Conservation (phyloP, 2,888 invertebrate species). For the Pterostichus madidus region DNA sequence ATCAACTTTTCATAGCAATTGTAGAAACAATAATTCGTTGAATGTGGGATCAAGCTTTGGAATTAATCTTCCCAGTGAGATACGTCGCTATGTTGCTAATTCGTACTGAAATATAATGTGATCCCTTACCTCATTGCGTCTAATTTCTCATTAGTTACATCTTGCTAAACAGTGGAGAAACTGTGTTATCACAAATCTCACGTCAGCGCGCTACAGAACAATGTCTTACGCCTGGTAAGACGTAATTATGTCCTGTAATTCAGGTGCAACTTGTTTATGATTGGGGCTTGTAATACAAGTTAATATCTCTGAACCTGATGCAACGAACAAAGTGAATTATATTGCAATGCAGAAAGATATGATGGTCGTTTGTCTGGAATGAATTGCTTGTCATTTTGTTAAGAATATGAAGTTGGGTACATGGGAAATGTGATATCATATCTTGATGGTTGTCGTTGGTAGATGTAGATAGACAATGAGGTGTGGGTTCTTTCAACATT, state of each 20-base stretch:
- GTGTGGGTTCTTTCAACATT: too few relatives aligned
- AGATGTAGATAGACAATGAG: too few relatives aligned
- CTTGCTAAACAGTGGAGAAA: conserved; percentile 14
- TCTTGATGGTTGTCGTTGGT: too few relatives aligned
- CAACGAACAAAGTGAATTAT: background rate
- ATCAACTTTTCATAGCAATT: too few relatives aligned
- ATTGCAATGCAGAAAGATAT: background rate
- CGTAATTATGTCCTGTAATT: conserved; percentile 25
- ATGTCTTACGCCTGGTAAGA: conserved; percentile 11
- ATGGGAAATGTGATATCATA: conserved; percentile 18
- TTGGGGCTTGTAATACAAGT: conserved; percentile 30
- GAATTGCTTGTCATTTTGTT: conserved; percentile 15
- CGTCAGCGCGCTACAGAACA: conserved; percentile 20
- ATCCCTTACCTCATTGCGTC: too few relatives aligned
- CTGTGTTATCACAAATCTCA: conserved; percentile 24
- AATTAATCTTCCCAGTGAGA: too few relatives aligned
- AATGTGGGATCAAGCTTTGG: too few relatives aligned
- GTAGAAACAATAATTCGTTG: too few relatives aligned
- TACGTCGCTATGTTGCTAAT: too few relatives aligned
- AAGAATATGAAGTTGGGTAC: too few relatives aligned
- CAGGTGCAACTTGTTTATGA: conserved; percentile 8
- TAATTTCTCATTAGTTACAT: conserved; percentile 7
- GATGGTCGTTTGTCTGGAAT: background rate
- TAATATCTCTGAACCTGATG: conserved; percentile 16
- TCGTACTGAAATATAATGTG: too few relatives aligned